phyloP scores from a whole-genome alignment of 1,140 invertebrate genomes.

The Adelges cooleyi region DNA sequence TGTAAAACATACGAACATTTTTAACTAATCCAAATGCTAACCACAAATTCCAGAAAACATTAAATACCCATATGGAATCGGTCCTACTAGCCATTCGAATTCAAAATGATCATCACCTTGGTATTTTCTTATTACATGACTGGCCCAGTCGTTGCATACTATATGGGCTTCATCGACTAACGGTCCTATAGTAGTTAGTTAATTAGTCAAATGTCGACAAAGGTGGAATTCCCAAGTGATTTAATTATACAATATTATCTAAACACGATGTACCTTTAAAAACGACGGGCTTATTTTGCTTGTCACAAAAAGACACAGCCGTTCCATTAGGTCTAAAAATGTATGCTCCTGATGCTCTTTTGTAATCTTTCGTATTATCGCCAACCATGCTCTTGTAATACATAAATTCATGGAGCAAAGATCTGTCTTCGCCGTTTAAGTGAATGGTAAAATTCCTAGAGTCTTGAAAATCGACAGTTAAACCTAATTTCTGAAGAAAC shows the following conservation, averaged over 20 bases:
- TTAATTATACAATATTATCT: no score
- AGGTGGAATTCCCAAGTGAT: no score
- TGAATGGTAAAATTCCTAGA: background rate
- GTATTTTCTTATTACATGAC: slow-evolving; percentile 59
- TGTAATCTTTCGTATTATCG: slow-evolving; percentile 37
- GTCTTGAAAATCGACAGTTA: background rate
- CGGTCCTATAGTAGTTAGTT: background rate
- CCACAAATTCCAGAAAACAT: no score
- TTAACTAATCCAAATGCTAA: no score
- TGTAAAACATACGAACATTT: background rate
- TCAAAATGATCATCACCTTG: slow-evolving; percentile 55
- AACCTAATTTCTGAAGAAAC: slow-evolving; percentile 14
- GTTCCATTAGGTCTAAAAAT: slow-evolving; percentile 47
- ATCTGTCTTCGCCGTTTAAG: slow-evolving; percentile 5
- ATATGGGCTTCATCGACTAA: slow-evolving; percentile 53
- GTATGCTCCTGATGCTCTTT: slow-evolving; percentile 49
- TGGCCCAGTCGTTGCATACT: slow-evolving; percentile 47
- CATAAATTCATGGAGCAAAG: slow-evolving; percentile 39
- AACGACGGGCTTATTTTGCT: background rate
- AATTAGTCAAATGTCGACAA: no score
- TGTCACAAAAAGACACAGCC: slow-evolving; percentile 31
- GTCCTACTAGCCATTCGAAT: slow-evolving; percentile 82
- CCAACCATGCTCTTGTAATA: slow-evolving; percentile 49
- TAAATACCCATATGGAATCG: slow-evolving; percentile 16
- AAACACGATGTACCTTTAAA: background rate